A percentile compares a stretch with the other conserved stretches of the same genome.
phyloP scores from a whole-genome alignment of 1,140 invertebrate genomes.

The Heliconius congener region DNA sequence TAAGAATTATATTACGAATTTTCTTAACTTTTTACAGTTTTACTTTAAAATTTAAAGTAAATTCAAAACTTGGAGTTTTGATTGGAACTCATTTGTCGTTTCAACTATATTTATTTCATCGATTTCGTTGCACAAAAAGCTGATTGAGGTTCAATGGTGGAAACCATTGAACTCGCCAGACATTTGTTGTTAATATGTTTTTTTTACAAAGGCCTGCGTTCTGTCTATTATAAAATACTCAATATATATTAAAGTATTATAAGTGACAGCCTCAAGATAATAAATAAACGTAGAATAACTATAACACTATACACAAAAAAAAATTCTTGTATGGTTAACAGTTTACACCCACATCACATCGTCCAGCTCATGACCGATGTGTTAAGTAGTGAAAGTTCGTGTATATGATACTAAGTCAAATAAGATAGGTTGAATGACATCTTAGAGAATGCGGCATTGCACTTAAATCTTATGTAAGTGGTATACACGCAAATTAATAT shows the following conservation, averaged over 20 bases:
- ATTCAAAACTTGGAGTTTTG: too few species aligned
- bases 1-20: neutral
- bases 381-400: conserved; percentile 26
- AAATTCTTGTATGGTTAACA: neutral
- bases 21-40: too few species aligned
- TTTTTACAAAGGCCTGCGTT: too few species aligned
- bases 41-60: too few species aligned
- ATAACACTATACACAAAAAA: neutral
- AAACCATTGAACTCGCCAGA: too few species aligned
- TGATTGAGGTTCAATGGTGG: too few species aligned
- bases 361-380: conserved; percentile 1
- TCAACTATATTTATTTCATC: too few species aligned
- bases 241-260: neutral
- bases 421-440: conserved; percentile 42
- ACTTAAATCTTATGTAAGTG: conserved; percentile 43
- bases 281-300: neutral
- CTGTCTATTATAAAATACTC: too few species aligned
- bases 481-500: conserved; percentile 41
- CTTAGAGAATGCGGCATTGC: conserved; percentile 44
- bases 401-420: conserved; percentile 30
- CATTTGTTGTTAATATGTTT: too few species aligned
- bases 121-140: too few species aligned
- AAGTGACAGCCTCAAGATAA: neutral
- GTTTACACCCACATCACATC: conserved; percentile 4
- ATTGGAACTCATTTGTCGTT: too few species aligned